Evolutionary conservation across 2,797 vertebrate species (phyloP).

Genomic region (Sus cebifrons): DNA sequence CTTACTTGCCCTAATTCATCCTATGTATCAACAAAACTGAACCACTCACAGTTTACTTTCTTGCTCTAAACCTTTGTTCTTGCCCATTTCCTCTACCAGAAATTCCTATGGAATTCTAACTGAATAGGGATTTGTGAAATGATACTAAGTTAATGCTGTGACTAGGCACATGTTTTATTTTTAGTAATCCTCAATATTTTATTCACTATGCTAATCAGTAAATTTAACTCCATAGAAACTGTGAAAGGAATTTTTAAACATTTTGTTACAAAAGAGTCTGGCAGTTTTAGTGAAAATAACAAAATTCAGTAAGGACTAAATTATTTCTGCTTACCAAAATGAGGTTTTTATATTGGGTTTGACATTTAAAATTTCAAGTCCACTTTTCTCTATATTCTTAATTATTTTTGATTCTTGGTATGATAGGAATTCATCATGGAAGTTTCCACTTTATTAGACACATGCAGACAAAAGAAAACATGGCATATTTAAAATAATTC

Average conservation of each 20-base stretch:
- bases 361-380: conserved; percentile 57
- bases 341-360: conserved; percentile 23
- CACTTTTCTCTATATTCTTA: conserved; percentile 34
- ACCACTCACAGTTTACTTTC: neutral
- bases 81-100: neutral
- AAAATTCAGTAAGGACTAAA: conserved; percentile 34
- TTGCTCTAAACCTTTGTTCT: conserved; percentile 6
- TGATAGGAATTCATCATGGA: conserved; percentile 56
- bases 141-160: neutral
- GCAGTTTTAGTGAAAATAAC: neutral
- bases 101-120: neutral
- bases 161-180: conserved; percentile 35
- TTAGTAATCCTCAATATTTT: conserved; percentile 9
- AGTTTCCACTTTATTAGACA: conserved; percentile 36
- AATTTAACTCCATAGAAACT: conserved; percentile 29
- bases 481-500: conserved; percentile 59
- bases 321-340: conserved; percentile 49
- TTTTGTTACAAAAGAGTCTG: conserved; percentile 62
- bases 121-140: conserved; percentile 23
- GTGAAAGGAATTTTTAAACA: conserved; percentile 40
- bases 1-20: conserved; percentile 8
- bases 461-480: conserved; percentile 46
- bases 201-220: neutral
- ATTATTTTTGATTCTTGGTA: conserved; percentile 67
- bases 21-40: neutral